Base-by-base conservation (phyloP, 2,113 vertebrate genomes). In the Labrus mixtus region DNA sequence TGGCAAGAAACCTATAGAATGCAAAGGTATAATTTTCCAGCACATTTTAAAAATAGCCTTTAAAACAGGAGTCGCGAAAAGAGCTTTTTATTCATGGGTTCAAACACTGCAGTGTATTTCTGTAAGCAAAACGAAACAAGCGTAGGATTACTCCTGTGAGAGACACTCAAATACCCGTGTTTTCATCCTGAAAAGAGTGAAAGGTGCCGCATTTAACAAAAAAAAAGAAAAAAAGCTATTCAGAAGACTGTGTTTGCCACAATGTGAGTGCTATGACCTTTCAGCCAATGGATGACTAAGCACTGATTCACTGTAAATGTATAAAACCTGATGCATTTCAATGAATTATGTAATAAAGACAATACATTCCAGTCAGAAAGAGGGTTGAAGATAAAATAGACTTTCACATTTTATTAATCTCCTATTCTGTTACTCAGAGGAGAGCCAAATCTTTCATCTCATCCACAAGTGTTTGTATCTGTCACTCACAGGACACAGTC, bases 11-110 rank as follows among this genome's bases (percentile, higher is more conserved):
- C 19, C 4, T 50, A 57, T 17, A 23, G 50, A 13, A 76, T 73
- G 48, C 45, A 61, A 61, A 58, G 25, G 25, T 67, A 39, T 76
- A 5, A 65, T 79, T 81, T 79, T 54, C 55, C 15, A 66, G 10
- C 33, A 54, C 29, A 69, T 23, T 33, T 25, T 15, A 39, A 2
- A 19, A 23, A 25, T 55, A 36, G 10, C 12, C 0, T 0, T 41
- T 20, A 9, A 22, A 15, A 59, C 16, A 6, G 5, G 8, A 13
- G 17, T 41, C 6, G 8, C 9, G 10, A 17, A 8, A 0, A 1
- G 0, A 15, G 17, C 25, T 11, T 51, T 68, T 41, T 66, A 37
- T 59, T 23, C 3, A 10, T 5, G 7, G 46, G 0, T 36, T 57
- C 48, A 51, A 51, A 51, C 48, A 51, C 48, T n/a, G 6, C 17